phyloP scores from a whole-genome alignment of 2,113 vertebrate genomes.

The Oreochromis tanganicae region DNA sequence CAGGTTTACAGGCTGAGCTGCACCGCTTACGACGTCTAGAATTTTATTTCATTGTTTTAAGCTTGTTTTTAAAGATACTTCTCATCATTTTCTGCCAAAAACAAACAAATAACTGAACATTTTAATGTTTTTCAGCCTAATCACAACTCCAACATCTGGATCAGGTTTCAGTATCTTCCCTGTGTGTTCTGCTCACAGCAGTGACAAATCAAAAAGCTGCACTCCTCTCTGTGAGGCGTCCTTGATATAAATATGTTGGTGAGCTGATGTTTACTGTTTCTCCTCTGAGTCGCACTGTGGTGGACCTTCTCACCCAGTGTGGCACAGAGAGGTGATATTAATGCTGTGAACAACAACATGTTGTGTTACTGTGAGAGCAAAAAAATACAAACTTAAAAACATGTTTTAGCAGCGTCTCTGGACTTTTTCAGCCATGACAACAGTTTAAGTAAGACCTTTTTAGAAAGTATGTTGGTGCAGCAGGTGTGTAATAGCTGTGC shows the following conservation, averaged over 20 bases:
- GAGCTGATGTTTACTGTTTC: background rate
- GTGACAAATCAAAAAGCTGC: background rate
- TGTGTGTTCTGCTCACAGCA: background rate
- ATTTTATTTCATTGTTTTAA: background rate
- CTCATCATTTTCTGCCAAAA: background rate
- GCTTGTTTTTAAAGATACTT: background rate
- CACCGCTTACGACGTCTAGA: background rate
- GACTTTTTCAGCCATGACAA: background rate
- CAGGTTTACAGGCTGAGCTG: background rate
- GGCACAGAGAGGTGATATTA: background rate
- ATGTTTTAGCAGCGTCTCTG: background rate
- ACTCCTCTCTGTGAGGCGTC: background rate
- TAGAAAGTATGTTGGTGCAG: background rate
- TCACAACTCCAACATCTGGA: background rate
- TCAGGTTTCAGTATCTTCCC: background rate
- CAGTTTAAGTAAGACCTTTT: background rate
- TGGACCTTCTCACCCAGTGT: background rate
- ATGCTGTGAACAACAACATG: background rate
- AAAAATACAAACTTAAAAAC: background rate
- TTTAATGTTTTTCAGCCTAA: background rate
- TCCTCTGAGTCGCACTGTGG: background rate
- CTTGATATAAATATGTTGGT: background rate
- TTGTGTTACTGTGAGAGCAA: background rate
- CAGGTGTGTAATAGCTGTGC: background rate
- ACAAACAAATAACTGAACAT: background rate